Base-by-base conservation (phyloP, 2,113 vertebrate species). In the Muntiacus reevesi region DNA sequence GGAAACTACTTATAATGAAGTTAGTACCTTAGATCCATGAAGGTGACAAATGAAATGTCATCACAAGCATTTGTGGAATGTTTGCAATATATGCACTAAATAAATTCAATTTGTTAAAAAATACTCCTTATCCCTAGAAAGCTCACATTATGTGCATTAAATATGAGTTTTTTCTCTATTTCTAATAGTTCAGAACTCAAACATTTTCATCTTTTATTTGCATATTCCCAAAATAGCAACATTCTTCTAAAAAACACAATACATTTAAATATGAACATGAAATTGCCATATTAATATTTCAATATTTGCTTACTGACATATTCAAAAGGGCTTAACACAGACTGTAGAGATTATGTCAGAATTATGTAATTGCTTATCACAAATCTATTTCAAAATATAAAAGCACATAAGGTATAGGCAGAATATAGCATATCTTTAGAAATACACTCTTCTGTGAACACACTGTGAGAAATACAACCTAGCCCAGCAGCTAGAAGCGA, bases 231-330 rank as follows among this genome's bases (percentile, higher is more conserved):
- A 95, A 90, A 81, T 14, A 79, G 25, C 4, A 91, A 95, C 64
- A 91, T 43, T 83, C 43, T 59, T 30, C 54, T 62, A 43, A 82
- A 87, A 79, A 96, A 62, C 14, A 89, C 79, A 93, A 93, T 91
- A 2, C 5, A 55, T 74, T 84, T 86, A 67, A 93, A 79, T 90
- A 87, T 76, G 3, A 89, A 91, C 15, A 87, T 54, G 21, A 19
- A 4, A 84, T 82, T 85, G 67, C 0, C 50, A 85, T 78, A 79
- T 82, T 14, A 89, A 17, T 30, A 30, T 79, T 81, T 40, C 64
- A 94, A 64, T 94, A 97, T 95, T 82, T 81, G 76, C 83, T 95
- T 55, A 89, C 15, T 74, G 21, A 94, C 93, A 59, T 91, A 95
- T 89, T 60, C 19, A 90, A 93, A 94, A 91, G 15, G 57, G 57